A percentile compares a stretch with the other conserved stretches of the same genome.
These are phyloP conservation scores for Microctonus aethiopoides DNA, from an alignment of 2,888 invertebrate genomes.

Conservation along the genomic window DNA sequence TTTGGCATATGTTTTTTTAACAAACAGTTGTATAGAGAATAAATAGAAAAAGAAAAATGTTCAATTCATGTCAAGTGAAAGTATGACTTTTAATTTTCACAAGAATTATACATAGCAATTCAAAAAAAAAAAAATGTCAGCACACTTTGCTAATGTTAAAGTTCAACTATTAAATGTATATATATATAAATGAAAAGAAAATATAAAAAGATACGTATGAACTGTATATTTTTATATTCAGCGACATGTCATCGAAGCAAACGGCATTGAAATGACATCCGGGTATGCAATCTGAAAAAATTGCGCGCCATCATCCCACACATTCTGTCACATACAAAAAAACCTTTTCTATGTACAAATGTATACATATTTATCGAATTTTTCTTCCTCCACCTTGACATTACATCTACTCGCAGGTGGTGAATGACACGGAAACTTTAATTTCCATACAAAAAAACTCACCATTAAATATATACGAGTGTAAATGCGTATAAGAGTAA, in stretches of 20 bases:
- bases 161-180: neutral
- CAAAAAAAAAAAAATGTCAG: neutral
- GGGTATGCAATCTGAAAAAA: conserved; percentile 48
- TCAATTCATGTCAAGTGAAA: neutral
- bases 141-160: neutral
- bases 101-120: neutral
- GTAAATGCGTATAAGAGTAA: neutral
- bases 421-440: conserved; percentile 41
- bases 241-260: conserved; percentile 6
- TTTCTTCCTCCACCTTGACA: no score
- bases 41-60: neutral
- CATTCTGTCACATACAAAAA: neutral
- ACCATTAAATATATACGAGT: neutral
- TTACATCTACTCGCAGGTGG: no score
- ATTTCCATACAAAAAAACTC: conserved; percentile 33
- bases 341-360: neutral
- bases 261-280: conserved; percentile 39
- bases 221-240: conserved; percentile 7
- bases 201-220: neutral
- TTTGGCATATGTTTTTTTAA: neutral
- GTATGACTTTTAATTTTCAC: neutral
- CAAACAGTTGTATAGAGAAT: neutral
- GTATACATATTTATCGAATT: no score
- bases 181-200: neutral
- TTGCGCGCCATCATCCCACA: conserved; percentile 33